Base-by-base conservation (phyloP, 2,113 vertebrate genomes). In the Hemiprocne comata region DNA sequence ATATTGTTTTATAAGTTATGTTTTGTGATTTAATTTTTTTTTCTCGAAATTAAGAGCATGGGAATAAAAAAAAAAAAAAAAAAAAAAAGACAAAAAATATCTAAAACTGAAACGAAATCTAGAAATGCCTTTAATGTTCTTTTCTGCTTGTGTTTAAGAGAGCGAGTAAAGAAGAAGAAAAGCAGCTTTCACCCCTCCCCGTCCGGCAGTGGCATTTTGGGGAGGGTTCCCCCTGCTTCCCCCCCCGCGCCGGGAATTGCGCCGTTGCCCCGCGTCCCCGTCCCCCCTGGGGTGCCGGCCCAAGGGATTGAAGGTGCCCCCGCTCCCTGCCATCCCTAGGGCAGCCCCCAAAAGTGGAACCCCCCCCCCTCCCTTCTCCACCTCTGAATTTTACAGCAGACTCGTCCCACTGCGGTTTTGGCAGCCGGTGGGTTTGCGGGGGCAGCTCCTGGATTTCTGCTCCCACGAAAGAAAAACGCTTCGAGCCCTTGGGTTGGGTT, bases 1-100 rank as follows among this genome's bases (percentile, higher is more conserved):
- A 97, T 97, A 97, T 97, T 98, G 97, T 96, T 98, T 97, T 97
- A 97, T 97, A 98, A 97, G 75, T 97, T 97, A 97, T 97, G 97
- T 96, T 97, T 95, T 96, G 97, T 97, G 95, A 95, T 90, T 96
- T 26, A 33, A 31, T 55, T 94, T 96, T 89, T 93, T 87, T 91
- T 95, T 94, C 88, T 40, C 74, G 82, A 97, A 97, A 94, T 92
- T 97, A 97, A 97, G 87, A 97, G 95, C 94, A 97, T 96, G 97
- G 96, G 94, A 98, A 97, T 95, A 97, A 97, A 62, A 48, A 75
- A 58, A 87, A 33, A 81, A 73, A 75, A 64, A 57, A 66, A 48
- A 40, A 15, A 48, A 48, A 20, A 48, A 48, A 48, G 19, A 48
- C 46, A 48, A 48, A 48, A 48, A 21, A 19, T 21, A 0, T 17